Percentiles rank a stretch among this genome's conserved stretches.
phyloP scores from a whole-genome alignment of 2,797 vertebrate genomes.

The Buphagus erythrorhynchus region DNA sequence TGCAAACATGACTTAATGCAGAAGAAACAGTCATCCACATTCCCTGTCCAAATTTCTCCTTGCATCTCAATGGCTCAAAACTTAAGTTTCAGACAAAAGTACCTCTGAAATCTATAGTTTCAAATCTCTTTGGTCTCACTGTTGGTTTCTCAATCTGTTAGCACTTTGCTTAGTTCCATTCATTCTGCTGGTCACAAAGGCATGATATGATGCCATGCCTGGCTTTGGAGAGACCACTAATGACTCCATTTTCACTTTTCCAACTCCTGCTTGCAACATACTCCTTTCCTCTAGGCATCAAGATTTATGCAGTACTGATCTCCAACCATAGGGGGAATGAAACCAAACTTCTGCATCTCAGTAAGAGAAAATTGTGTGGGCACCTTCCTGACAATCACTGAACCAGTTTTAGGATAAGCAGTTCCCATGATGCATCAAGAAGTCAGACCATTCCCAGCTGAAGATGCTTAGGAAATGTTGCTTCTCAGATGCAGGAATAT shows the following conservation, averaged over 20 bases:
- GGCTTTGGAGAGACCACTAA: neutral
- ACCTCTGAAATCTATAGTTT: neutral
- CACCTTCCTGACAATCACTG: neutral
- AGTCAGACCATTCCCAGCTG: neutral
- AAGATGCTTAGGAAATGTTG: neutral
- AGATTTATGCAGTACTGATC: neutral
- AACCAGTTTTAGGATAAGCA: neutral
- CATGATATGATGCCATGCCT: neutral
- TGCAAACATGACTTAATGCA: neutral
- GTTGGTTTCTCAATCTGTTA: neutral
- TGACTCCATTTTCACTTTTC: neutral
- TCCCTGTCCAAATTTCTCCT: neutral
- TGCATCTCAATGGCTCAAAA: neutral
- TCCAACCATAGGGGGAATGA: fast-evolving
- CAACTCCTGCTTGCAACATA: neutral
- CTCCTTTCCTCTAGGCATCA: neutral
- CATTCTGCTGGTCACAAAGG: neutral
- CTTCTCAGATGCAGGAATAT: neutral
- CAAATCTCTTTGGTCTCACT: neutral
- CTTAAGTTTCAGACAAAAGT: neutral
- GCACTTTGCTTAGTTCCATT: neutral
- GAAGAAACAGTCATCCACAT: neutral
- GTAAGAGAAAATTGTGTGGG: neutral
- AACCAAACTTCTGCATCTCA: neutral
- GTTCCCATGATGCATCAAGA: neutral